Conservation (phyloP, 1,140 invertebrate genomes). For the Brachionus rubens region DNA sequence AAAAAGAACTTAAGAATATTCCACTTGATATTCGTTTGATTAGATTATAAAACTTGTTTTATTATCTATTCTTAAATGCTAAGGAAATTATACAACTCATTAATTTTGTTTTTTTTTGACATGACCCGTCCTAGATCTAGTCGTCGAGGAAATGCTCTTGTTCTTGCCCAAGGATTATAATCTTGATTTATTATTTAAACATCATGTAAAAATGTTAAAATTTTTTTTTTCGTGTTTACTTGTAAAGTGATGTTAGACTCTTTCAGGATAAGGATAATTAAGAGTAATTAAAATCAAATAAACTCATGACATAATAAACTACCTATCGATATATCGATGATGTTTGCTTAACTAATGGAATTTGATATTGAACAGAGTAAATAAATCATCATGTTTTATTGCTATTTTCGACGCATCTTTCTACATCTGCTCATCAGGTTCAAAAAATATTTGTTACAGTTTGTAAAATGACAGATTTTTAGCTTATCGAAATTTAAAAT, state of each 20-base stretch:
- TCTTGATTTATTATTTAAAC: constrained; percentile 14
- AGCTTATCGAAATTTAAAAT: constrained; percentile 9
- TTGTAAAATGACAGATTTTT: constrained; percentile 28
- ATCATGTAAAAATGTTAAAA: neutral
- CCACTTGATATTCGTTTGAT: constrained; percentile 43
- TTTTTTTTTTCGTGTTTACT: constrained; percentile 30
- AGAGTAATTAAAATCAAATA: constrained; percentile 30
- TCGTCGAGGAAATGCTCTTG: neutral
- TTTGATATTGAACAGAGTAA: constrained; percentile 26
- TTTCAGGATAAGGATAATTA: constrained; percentile 22
- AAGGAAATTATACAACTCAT: constrained; percentile 28
- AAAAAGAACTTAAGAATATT: neutral
- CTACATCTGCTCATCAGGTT: constrained; percentile 18
- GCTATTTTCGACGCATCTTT: too few species aligned
- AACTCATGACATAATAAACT: constrained; percentile 31
- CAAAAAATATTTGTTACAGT: constrained; percentile 29
- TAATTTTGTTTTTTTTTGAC: neutral
- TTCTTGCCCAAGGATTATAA: neutral
- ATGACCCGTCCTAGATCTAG: constrained; percentile 17
- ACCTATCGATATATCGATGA: neutral
- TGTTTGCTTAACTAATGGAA: constrained; percentile 42
- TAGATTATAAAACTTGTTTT: constrained; percentile 39
- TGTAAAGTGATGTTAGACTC: neutral
- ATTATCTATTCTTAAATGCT: neutral
- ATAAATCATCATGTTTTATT: too few species aligned